Evolutionary conservation across 2,888 invertebrate species (phyloP), one percentile per base, ranked within the genome.

Genomic region (Strigamia transsilvanica): DNA sequence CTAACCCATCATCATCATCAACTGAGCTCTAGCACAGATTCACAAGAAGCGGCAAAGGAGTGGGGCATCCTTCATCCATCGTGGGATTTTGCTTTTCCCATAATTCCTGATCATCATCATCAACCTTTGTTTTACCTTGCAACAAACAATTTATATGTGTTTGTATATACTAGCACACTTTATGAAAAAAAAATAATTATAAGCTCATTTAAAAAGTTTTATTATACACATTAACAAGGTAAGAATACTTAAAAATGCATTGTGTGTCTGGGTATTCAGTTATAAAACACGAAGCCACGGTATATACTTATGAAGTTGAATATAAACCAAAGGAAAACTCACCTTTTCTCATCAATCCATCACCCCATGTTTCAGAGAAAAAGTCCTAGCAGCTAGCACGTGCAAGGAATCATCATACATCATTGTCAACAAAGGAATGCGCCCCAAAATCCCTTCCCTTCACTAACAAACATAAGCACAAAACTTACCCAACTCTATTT

Each of bases 381-480:
- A 27, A 73, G 73, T 73, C 73, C 73, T n/a, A 73, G 73, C 73
- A 73, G 73, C 73, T 32, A 73, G 73, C 73, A 73, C 73, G 73
- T 73, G 73, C 73, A 73, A 73, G 73, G 73, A 73, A 73, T 73
- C 73, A 73, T 73, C 73, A 73, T 73, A 73, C 73, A 73, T 73
- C 73, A 73, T 73, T 73, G 73, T 27, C 73, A 73, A 73, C 73
- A 73, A 73, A 73, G 73, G 73, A 73, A 73, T 73, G 73, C 73
- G 15, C 73, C 73, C 32, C 32, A 32, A 56, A 73, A 73, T 73
- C 73, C 73, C 73, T 73, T 73, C 32, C 32, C 73, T 32, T 32
- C 73, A 73, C 73, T 73, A 73, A 73, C 73, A 73, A 73, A 73
- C 73, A 73, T 73, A 73, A n/a, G 73, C 73, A 73, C 27, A 73